phyloP scores from a whole-genome alignment of 2,888 invertebrate genomes.

The Thymelicus sylvestris region DNA sequence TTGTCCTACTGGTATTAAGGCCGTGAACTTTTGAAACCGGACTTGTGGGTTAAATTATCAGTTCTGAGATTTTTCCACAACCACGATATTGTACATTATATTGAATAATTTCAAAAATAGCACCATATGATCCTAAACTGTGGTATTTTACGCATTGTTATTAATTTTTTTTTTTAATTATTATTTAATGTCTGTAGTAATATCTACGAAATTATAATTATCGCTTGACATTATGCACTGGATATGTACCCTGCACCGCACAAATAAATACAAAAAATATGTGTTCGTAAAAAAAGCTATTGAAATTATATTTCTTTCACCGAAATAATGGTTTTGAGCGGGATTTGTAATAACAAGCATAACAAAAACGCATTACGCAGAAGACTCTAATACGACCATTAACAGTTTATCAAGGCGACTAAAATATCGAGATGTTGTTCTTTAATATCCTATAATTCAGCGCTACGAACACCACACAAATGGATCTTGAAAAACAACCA shows the following conservation, averaged over 20 bases:
- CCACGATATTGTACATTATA: not conserved
- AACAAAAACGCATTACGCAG: slow-evolving; percentile 50
- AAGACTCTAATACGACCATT: slow-evolving; percentile 59
- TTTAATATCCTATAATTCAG: slow-evolving; percentile 73
- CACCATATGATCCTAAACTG: no score
- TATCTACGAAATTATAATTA: no score
- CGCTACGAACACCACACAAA: slow-evolving; percentile 70
- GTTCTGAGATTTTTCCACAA: slow-evolving; percentile 10
- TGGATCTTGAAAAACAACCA: slow-evolving; percentile 81
- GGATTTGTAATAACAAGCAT: slow-evolving; percentile 34
- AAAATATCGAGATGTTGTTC: slow-evolving; percentile 75
- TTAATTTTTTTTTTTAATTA: no score
- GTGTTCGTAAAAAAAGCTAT: not conserved
- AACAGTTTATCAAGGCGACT: slow-evolving; percentile 67
- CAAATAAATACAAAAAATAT: no score
- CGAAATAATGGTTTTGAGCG: slow-evolving; percentile 24
- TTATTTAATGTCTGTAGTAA: no score
- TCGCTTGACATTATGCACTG: no score
- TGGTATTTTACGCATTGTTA: no score
- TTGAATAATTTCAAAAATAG: no score
- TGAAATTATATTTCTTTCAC: no score
- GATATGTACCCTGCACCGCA: no score
- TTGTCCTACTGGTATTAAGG: slow-evolving; percentile 25
- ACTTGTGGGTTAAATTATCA: slow-evolving; percentile 7
- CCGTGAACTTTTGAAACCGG: slow-evolving; percentile 25